These are phyloP conservation scores for Brachynemurus nebulosus DNA, from an alignment of 2,888 invertebrate species.

Conservation along the genomic window DNA sequence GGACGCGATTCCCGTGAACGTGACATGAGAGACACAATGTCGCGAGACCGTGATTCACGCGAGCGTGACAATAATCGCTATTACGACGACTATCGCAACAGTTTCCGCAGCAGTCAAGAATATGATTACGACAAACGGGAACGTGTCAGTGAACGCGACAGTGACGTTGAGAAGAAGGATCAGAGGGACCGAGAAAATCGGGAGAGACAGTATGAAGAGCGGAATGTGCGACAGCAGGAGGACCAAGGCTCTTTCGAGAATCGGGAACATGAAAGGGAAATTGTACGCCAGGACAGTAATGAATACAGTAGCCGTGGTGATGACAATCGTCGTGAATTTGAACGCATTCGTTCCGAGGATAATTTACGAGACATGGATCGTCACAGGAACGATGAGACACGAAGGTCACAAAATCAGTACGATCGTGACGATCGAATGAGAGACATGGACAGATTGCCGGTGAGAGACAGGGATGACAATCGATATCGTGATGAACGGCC, in stretches of 20 bases:
- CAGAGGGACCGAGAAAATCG: conserved; percentile 10
- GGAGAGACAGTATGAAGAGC: conserved; percentile 15
- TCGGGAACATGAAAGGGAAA: conserved; percentile 22
- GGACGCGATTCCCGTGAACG: conserved; percentile 27
- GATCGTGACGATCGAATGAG: background rate
- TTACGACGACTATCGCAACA: conserved; percentile 29
- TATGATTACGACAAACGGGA: conserved; percentile 21
- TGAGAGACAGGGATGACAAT: conserved; percentile 1
- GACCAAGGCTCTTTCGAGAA: conserved; percentile 14
- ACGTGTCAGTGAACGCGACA: too few relatives aligned
- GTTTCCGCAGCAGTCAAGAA: conserved; percentile 18
- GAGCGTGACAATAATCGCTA: conserved; percentile 27
- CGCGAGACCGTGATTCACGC: too few relatives aligned
- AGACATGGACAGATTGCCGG: background rate
- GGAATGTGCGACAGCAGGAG: conserved; percentile 8
- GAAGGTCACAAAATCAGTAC: background rate
- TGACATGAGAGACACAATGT: conserved; percentile 21
- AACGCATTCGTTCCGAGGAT: conserved; percentile 23
- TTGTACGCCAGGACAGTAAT: conserved; percentile 14
- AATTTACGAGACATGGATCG: background rate
- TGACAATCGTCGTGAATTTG: conserved; percentile 23
- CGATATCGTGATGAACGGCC: conserved; percentile 34
- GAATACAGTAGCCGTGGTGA: conserved; percentile 21
- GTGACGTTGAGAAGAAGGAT: conserved; percentile 4
- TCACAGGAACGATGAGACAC: background rate